phyloP scores from a whole-genome alignment of 2,888 invertebrate species.

The Antitype chi region DNA sequence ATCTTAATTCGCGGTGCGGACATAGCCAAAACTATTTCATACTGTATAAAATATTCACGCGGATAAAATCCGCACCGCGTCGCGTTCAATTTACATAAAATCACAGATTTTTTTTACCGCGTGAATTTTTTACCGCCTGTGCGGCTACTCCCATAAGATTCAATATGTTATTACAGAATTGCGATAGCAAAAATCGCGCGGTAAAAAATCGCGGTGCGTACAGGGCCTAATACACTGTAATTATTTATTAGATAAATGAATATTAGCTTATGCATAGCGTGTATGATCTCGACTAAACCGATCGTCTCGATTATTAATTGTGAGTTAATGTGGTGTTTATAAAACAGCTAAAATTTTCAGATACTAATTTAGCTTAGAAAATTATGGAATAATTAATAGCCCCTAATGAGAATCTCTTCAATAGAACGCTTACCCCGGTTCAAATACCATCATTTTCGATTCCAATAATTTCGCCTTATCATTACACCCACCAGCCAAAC shows the following conservation, averaged over 20 bases:
- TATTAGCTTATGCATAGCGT: not conserved
- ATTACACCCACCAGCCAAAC: constrained; percentile 37
- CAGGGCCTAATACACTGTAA: not conserved
- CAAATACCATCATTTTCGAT: constrained; percentile 2
- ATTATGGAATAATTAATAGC: not conserved
- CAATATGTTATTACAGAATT: too few species aligned
- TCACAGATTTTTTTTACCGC: too few species aligned
- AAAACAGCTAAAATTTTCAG: not conserved
- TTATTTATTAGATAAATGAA: not conserved
- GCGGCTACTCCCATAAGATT: too few species aligned
- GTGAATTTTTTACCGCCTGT: too few species aligned
- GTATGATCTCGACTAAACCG: not conserved
- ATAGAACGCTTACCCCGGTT: not conserved
- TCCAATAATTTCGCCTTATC: constrained; percentile 30
- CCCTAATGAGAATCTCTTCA: not conserved
- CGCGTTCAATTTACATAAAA: too few species aligned
- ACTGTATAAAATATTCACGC: too few species aligned
- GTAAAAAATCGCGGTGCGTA: too few species aligned
- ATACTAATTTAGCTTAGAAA: not conserved
- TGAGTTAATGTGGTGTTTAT: too few species aligned
- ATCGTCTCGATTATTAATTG: not conserved
- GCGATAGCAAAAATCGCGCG: too few species aligned
- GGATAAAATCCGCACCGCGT: too few species aligned
- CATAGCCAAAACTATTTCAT: too few species aligned
- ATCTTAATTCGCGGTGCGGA: too few species aligned